Conservation (phyloP, 2,888 invertebrate species). For the Lithophane ornitopus region DNA sequence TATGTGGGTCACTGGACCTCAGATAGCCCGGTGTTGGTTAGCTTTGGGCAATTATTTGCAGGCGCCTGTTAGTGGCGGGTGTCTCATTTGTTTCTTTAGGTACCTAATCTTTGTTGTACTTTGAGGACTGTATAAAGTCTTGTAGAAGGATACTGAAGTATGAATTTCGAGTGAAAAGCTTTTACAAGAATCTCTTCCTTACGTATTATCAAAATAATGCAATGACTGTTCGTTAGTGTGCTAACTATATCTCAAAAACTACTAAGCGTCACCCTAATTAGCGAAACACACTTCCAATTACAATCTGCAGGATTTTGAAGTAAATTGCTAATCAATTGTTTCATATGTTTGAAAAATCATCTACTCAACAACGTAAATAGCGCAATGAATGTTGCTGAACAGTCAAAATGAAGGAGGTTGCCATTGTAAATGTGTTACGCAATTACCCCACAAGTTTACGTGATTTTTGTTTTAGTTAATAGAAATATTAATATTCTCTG, state of each 20-base stretch:
- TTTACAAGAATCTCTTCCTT: neutral
- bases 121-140: neutral
- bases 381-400: too few relatives aligned
- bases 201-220: neutral
- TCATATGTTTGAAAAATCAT: too few relatives aligned
- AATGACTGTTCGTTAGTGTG: neutral
- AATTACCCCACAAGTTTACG: neutral
- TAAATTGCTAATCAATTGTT: too few relatives aligned
- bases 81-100: conserved; percentile 5
- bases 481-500: neutral
- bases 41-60: conserved; percentile 44
- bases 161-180: neutral
- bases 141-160: neutral
- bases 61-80: conserved; percentile 24
- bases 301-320: too few relatives aligned
- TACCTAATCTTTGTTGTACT: neutral
- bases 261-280: too few relatives aligned
- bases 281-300: too few relatives aligned
- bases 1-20: conserved; percentile 56
- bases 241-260: neutral
- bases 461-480: neutral
- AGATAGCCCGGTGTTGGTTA: conserved; percentile 36
- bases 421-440: too few relatives aligned
- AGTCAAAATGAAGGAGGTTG: too few relatives aligned
- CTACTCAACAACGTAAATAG: too few relatives aligned